phyloP scores from a whole-genome alignment of 1,140 invertebrate genomes.

The Tribolium madens region DNA sequence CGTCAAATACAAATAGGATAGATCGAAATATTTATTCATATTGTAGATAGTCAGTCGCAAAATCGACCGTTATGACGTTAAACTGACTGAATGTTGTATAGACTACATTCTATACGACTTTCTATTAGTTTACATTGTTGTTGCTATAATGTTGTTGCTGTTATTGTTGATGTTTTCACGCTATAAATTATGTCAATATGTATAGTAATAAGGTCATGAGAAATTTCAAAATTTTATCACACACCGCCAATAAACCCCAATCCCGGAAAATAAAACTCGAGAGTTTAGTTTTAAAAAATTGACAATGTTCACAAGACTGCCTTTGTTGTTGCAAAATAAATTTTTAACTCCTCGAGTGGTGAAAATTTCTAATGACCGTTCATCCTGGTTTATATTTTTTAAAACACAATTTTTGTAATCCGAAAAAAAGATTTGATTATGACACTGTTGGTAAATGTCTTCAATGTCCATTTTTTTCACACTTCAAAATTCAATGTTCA shows the following conservation, averaged over 20 bases:
- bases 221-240: constrained; percentile 32
- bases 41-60: constrained; percentile 39
- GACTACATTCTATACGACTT: constrained; percentile 52
- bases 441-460: background rate
- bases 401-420: background rate
- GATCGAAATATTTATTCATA: constrained; percentile 41
- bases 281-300: background rate
- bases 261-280: background rate
- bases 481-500: background rate
- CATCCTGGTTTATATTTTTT: background rate
- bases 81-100: constrained; percentile 43
- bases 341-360: background rate
- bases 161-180: constrained; percentile 61
- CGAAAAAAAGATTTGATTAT: background rate
- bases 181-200: constrained; percentile 33
- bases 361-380: constrained; percentile 28
- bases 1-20: constrained; percentile 18
- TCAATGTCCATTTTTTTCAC: background rate
- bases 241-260: constrained; percentile 9
- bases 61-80: constrained; percentile 22
- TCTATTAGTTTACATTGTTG: constrained; percentile 58
- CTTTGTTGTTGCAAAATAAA: background rate
- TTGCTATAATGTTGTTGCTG: constrained; percentile 63
- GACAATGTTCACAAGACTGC: constrained; percentile 9
- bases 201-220: constrained; percentile 12